phyloP scores from a whole-genome alignment of 1,140 invertebrate genomes.

The Drosophila pseudoananassae region DNA sequence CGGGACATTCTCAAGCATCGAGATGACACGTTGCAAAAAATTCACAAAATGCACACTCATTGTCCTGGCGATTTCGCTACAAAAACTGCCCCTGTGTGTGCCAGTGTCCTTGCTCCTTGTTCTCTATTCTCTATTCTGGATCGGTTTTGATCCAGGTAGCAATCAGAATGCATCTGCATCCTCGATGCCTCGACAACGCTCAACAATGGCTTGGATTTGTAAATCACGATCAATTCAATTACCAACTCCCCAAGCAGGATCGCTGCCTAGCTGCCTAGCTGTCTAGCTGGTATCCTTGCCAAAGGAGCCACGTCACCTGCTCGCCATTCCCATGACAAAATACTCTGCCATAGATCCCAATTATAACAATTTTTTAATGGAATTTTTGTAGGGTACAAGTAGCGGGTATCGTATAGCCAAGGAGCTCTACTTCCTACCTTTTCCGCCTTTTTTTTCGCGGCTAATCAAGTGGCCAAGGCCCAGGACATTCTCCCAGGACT shows the following conservation, averaged over 20 bases:
- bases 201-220: slow-evolving; percentile 59
- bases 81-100: slow-evolving; percentile 19
- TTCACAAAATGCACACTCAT: slow-evolving; percentile 70
- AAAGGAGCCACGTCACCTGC: slow-evolving; percentile 61
- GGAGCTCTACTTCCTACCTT: too few relatives aligned
- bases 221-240: slow-evolving; percentile 83
- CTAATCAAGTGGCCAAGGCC: slow-evolving; percentile 57
- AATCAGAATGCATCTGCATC: slow-evolving; percentile 60
- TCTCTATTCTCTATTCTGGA: too few relatives aligned
- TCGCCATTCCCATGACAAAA: slow-evolving; percentile 66
- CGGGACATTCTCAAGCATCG: slow-evolving; percentile 60
- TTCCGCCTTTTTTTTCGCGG: too few relatives aligned
- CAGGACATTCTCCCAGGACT: slow-evolving; percentile 56
- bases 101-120: not conserved
- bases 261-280: slow-evolving; percentile 23
- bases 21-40: slow-evolving; percentile 72
- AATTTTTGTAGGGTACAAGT: too few relatives aligned
- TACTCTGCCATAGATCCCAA: too few relatives aligned
- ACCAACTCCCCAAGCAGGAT: slow-evolving; percentile 49
- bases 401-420: not conserved
- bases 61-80: slow-evolving; percentile 75
- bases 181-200: too few relatives aligned
- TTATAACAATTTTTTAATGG: too few relatives aligned
- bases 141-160: slow-evolving; percentile 60
- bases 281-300: slow-evolving; percentile 18